These are phyloP conservation scores for Theocolax elegans DNA, from an alignment of 1,140 invertebrate genomes.

Conservation along the genomic window DNA sequence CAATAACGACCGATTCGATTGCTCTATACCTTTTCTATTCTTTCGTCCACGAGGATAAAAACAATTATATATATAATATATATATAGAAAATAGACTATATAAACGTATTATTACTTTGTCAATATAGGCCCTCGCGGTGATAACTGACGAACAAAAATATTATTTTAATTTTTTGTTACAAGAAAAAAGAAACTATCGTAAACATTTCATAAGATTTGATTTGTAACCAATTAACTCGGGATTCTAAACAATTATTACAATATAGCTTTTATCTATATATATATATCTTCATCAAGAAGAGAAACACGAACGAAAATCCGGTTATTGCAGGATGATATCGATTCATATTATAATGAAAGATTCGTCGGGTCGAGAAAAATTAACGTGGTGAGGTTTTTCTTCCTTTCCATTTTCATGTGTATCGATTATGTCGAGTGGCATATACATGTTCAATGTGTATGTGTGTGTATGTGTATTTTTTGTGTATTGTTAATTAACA, in stretches of 20 bases:
- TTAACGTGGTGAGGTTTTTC: not conserved
- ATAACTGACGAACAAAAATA: slow-evolving; percentile 15
- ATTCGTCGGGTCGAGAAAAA: slow-evolving; percentile 26
- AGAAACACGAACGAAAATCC: not conserved
- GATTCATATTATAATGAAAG: slow-evolving; percentile 11
- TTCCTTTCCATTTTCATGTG: slow-evolving; percentile 3
- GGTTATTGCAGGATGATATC: slow-evolving; percentile 13
- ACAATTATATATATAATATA: slow-evolving; percentile 28
- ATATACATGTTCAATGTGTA: slow-evolving; percentile 6
- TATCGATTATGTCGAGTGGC: not conserved
- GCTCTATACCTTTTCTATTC: slow-evolving; percentile 1
- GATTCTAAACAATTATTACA: slow-evolving; percentile 14
- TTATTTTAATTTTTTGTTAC: slow-evolving; percentile 1
- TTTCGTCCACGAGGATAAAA: slow-evolving; percentile 4
- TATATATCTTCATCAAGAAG: not conserved
- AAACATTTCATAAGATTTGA: slow-evolving; percentile 15
- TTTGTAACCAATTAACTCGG: slow-evolving; percentile 6
- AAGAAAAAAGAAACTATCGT: slow-evolving; percentile 22
- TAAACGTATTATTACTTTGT: slow-evolving; percentile 32
- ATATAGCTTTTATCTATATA: not conserved
- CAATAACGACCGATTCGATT: slow-evolving; percentile 6
- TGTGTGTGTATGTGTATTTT: slow-evolving; percentile 14
- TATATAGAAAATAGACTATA: slow-evolving; percentile 38
- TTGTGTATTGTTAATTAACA: slow-evolving; percentile 32
- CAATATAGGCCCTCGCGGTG: slow-evolving; percentile 14